These are phyloP conservation scores for Cephalophus harveyi DNA, from an alignment of 2,113 vertebrate genomes.

Conservation along the genomic window DNA sequence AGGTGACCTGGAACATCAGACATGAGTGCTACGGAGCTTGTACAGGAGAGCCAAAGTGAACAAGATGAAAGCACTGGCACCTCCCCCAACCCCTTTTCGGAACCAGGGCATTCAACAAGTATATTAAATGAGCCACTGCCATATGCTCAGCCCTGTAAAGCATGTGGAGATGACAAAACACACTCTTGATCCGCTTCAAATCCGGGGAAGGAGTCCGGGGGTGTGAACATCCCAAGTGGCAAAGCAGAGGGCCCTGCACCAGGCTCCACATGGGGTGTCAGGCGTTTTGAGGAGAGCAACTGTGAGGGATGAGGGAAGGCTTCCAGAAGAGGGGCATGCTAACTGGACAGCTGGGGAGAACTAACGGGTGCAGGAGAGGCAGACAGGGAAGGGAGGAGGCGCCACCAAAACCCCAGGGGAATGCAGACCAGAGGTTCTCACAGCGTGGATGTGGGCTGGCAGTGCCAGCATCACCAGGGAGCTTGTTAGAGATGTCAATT, in stretches of 20 bases:
- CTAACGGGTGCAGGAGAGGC: background rate
- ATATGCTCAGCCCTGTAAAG: constrained; percentile 52
- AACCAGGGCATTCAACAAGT: constrained; percentile 47
- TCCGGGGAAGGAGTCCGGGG: constrained; percentile 49
- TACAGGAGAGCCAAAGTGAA: constrained; percentile 35
- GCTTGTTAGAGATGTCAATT: background rate
- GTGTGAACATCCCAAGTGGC: constrained; percentile 45
- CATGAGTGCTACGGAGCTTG: background rate
- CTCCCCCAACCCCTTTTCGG: background rate
- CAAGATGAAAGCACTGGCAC: background rate
- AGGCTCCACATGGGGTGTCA: constrained; percentile 23
- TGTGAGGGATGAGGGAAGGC: background rate
- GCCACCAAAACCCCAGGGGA: background rate
- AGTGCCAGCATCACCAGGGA: background rate
- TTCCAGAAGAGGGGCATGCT: background rate
- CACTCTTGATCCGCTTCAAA: constrained; percentile 59
- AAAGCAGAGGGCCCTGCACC: background rate
- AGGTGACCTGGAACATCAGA: constrained; percentile 2
- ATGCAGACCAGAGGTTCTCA: background rate
- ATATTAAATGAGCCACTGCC: constrained; percentile 66
- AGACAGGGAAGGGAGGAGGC: background rate
- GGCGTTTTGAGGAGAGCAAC: background rate
- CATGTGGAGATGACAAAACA: constrained; percentile 67
- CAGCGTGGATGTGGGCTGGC: background rate
- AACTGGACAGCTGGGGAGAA: background rate